These are phyloP conservation scores for Sminthurinus aureus DNA, from an alignment of 2,888 invertebrate genomes.

Conservation along the genomic window DNA sequence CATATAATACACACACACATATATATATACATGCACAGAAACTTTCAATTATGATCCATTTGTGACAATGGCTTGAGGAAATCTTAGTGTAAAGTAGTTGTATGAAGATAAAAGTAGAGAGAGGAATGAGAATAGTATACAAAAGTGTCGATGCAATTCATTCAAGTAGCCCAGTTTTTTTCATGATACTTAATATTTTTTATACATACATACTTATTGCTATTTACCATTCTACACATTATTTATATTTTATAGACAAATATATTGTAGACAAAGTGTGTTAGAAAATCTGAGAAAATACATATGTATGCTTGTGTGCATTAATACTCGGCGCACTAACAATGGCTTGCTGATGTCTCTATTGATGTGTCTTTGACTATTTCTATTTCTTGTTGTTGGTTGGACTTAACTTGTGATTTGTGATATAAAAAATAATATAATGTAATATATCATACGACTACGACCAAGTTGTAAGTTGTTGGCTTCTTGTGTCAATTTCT, in stretches of 20 bases:
- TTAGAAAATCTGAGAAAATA: neutral
- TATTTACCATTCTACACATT: too few species aligned
- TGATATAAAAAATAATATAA: too few species aligned
- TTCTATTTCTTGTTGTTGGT: too few species aligned
- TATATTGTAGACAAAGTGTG: neutral
- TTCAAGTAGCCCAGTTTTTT: neutral
- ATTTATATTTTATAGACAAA: neutral
- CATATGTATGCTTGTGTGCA: neutral
- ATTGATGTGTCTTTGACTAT: too few species aligned
- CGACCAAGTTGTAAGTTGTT: neutral
- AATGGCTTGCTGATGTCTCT: neutral
- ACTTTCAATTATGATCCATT: constrained; percentile 2
- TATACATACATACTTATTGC: too few species aligned
- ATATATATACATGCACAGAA: neutral
- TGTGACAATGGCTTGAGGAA: constrained; percentile 17
- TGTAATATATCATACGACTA: neutral
- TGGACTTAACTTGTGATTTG: too few species aligned
- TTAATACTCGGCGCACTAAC: neutral
- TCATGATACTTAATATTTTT: too few species aligned
- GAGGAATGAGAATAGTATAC: neutral
- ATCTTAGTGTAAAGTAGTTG: neutral
- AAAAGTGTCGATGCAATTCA: too few species aligned
- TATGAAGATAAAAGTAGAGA: too few species aligned
- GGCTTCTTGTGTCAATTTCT: neutral
- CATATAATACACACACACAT: too few species aligned